These are phyloP conservation scores for Oncorhynchus keta DNA, from an alignment of 2,113 vertebrate species.

Conservation along the genomic window DNA sequence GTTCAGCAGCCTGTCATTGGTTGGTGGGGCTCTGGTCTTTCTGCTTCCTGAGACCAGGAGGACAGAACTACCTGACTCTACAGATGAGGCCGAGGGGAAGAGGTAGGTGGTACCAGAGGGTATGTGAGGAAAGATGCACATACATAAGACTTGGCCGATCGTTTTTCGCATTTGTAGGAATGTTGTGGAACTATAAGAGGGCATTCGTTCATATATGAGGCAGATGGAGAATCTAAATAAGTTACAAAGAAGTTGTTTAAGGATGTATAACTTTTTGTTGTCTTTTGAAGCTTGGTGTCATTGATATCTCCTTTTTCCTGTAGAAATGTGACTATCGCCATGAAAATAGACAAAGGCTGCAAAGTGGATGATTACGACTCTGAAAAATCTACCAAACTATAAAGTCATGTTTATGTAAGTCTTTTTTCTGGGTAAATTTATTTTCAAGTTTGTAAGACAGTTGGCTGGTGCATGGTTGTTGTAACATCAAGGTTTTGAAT, in stretches of 20 bases:
- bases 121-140: neutral
- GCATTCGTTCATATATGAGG: neutral
- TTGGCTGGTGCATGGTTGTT: neutral
- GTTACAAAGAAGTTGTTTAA: neutral
- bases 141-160: neutral
- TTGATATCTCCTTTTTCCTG: neutral
- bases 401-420: neutral
- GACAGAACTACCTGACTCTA: conserved; percentile 66
- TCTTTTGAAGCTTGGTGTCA: neutral
- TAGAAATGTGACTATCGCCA: conserved; percentile 4
- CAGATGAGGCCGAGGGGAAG: conserved; percentile 32
- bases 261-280: neutral
- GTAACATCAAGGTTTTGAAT: neutral
- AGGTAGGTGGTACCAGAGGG: conserved; percentile 21
- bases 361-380: neutral
- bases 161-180: too few relatives aligned
- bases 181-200: too few relatives aligned
- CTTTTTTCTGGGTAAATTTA: neutral
- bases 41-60: conserved; percentile 78
- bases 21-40: conserved; percentile 56
- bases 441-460: neutral
- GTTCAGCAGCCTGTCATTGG: conserved; percentile 60
- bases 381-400: conserved; percentile 13
- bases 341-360: neutral
- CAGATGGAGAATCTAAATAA: neutral